phyloP scores from a whole-genome alignment of 2,888 invertebrate genomes.

The Dinocampus coccinellae region DNA sequence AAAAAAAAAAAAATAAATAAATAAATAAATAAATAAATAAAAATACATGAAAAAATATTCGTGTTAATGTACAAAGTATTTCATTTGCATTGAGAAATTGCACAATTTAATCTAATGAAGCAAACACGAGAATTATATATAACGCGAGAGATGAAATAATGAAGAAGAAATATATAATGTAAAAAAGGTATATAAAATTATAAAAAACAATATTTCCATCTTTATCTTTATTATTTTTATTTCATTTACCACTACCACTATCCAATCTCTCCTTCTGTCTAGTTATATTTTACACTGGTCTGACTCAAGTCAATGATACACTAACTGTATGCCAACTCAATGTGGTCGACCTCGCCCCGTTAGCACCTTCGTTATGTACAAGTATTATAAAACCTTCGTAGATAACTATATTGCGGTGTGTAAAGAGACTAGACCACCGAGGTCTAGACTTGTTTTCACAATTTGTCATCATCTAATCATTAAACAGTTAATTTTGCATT shows the following conservation, averaged over 20 bases:
- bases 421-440: constrained; percentile 8
- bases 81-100: constrained; percentile 1
- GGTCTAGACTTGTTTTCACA: constrained; percentile 35
- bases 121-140: background rate
- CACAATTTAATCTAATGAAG: background rate
- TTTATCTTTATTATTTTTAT: too few species aligned
- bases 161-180: background rate
- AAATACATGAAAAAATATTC: too few species aligned
- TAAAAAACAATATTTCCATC: constrained; percentile 5
- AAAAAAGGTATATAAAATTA: background rate
- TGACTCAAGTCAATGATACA: constrained; percentile 19
- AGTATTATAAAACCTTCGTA: constrained; percentile 24
- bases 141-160: background rate
- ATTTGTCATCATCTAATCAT: constrained; percentile 36
- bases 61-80: constrained; percentile 3
- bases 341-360: constrained; percentile 37
- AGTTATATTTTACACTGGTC: background rate
- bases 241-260: too few species aligned
- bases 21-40: too few species aligned
- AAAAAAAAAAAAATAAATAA: too few species aligned
- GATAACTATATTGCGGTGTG: constrained; percentile 15
- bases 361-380: constrained; percentile 14
- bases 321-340: constrained; percentile 1
- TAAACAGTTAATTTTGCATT: background rate
- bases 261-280: background rate